Evolutionary conservation across 2,113 vertebrate genomes (phyloP).

Genomic region (Nothoprocta perdicaria): DNA sequence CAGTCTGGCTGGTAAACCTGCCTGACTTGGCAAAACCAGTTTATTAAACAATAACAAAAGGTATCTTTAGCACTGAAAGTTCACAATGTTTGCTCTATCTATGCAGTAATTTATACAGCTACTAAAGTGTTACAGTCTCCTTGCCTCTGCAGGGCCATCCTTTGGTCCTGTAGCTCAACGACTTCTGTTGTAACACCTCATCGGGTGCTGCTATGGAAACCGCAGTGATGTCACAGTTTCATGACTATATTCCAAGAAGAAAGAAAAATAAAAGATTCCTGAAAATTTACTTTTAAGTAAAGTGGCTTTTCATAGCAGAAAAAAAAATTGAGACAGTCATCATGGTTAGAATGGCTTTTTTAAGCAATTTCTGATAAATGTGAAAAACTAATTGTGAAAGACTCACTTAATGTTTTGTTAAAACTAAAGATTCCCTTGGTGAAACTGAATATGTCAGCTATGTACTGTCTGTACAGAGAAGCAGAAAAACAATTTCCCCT

Average conservation of each 20-base stretch:
- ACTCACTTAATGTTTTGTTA: background rate
- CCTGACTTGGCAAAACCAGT: background rate
- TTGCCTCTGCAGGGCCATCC: background rate
- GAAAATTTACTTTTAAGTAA: background rate
- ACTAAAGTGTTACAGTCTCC: background rate
- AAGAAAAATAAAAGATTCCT: background rate
- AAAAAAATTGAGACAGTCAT: background rate
- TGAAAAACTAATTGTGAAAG: background rate
- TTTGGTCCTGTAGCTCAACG: background rate
- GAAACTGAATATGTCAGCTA: background rate
- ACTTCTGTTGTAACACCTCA: background rate
- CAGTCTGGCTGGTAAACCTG: background rate
- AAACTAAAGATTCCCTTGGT: background rate
- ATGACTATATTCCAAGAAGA: background rate
- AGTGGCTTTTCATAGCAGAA: background rate
- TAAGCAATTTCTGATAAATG: background rate
- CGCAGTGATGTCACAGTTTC: background rate
- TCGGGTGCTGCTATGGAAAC: accelerated
- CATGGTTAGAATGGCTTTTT: background rate
- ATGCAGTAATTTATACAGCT: background rate
- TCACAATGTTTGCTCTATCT: background rate
- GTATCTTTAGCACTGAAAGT: background rate
- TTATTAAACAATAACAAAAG: background rate
- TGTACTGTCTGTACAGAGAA: background rate
- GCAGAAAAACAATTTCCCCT: background rate